Base-by-base conservation (phyloP, 1,140 invertebrate species). In the Drosophila varians region DNA sequence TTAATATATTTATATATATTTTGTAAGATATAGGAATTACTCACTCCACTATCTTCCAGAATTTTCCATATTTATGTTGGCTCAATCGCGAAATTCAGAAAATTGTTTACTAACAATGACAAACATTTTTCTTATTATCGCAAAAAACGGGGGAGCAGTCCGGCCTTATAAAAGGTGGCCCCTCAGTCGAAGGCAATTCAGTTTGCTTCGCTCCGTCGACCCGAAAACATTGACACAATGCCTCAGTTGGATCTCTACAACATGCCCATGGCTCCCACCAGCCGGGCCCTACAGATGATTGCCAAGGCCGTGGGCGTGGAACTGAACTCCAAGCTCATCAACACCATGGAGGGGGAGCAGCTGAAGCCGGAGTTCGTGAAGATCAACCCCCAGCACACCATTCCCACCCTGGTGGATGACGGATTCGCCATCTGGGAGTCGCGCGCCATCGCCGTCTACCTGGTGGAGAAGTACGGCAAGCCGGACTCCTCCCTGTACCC, bases 401-500 rank as follows among this genome's bases (percentile, higher is more conserved):
- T 96, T 53, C 95, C 95, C 5, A 93, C 94, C 4, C 88, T 96
- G 38, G 92, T 94, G n/a, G 95, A 96, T 75, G 92, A 94, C 43
- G 95, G 94, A 55, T 94, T 94, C 51, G 91, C 91, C 55, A 42
- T 95, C 11, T 93, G 92, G 89, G 95, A 96, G 90, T 95, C 95
- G 73, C 94, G 94, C 60, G 95, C 96, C 18, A 95, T 96, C 62
- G 93, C 94, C 47, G 91, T 93, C 18, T 97, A 96, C 89, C 89
- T 96, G 57, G 93, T 91, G 0, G 93, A 94, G 38, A 91, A 94
- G 49, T 96, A 96, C 75, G 94, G 92, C 14, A 86, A 95, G 74
- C 92, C 94, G 43, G 94, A 93, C 73, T 91, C 91, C 4, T 3
- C 51, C 4, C 91, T 96, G 1, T 96, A 95, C 78, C 95, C 95